Base-by-base conservation (phyloP, 2,797 vertebrate species). In the Spea hammondii region DNA sequence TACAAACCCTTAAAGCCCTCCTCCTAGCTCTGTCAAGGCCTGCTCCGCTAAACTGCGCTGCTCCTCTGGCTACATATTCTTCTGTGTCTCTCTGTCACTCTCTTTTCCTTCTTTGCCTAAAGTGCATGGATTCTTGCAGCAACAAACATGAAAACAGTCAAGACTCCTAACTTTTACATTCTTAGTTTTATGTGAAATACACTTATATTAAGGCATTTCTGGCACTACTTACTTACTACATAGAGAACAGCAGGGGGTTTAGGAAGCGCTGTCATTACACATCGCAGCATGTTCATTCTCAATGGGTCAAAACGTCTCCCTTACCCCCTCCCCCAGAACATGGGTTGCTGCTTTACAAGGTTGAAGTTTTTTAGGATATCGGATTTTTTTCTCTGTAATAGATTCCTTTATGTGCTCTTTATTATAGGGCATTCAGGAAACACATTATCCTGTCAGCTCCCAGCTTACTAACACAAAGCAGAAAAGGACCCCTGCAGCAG, bases 361-460 rank as follows among this genome's bases (percentile, higher is more conserved):
- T 48, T 76, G 72, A 80, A 71, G 73, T 11, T 71, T 80, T 32
- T 80, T 80, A 71, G 79, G 79, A 80, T 76, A 80, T 80, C 57
- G 12, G 73, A 74, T 80, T 76, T 75, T 75, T 76, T 76, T 76
- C 62, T 72, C 79, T 71, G 79, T 76, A 80, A 80, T 71, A 80
- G 73, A 80, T 76, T 80, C 79, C 79, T 76, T 80, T 80, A 80
- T 80, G 73, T 72, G 59, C 51, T 71, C 79, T 76, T 80, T 76
- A 76, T 76, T 76, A 76, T 66, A 32, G 72, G 59, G 45, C 68
- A 80, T 80, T 80, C 79, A 80, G 73, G 60, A 71, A 80, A 73
- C 79, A 76, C 60, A 76, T 80, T 80, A 72, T 72, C 51, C 73
- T 71, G 79, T 76, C 79, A 80, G 79, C 79, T 76, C 68, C 60